Conservation (phyloP, 1,140 invertebrate species). For the Pentalonia nigronervosa region DNA sequence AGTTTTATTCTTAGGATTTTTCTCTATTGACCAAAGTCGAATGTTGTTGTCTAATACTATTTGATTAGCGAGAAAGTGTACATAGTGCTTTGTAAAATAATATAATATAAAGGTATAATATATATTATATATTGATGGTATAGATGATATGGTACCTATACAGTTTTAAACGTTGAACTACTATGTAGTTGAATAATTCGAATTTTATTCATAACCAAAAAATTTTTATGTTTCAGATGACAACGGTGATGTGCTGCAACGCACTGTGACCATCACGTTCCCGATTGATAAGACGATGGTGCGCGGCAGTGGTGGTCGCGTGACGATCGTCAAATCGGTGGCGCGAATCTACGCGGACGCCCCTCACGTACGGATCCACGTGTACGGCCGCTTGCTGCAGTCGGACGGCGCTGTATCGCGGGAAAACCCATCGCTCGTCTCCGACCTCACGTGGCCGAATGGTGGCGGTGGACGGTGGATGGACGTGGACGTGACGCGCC, state of each 20-base stretch:
- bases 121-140: too few relatives aligned
- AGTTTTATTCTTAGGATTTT: too few relatives aligned
- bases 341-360: not conserved
- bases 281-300: not conserved
- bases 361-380: not conserved
- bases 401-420: too few relatives aligned
- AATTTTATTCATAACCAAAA: not conserved
- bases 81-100: too few relatives aligned
- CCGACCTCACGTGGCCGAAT: not conserved
- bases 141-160: too few relatives aligned
- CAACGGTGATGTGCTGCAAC: not conserved
- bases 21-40: too few relatives aligned
- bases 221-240: not conserved
- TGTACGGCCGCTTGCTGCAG: not conserved
- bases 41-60: too few relatives aligned
- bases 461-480: not conserved
- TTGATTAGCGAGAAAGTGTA: too few relatives aligned
- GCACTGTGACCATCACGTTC: not conserved
- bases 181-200: not conserved
- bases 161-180: not conserved
- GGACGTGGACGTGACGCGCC: conserved; percentile 39
- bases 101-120: too few relatives aligned
- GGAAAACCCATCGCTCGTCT: not conserved
- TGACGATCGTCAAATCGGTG: not conserved
- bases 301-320: not conserved